Evolutionary conservation across 2,888 invertebrate species (phyloP), one percentile per base, ranked within the genome.

Genomic region (Podabrus alpinus): DNA sequence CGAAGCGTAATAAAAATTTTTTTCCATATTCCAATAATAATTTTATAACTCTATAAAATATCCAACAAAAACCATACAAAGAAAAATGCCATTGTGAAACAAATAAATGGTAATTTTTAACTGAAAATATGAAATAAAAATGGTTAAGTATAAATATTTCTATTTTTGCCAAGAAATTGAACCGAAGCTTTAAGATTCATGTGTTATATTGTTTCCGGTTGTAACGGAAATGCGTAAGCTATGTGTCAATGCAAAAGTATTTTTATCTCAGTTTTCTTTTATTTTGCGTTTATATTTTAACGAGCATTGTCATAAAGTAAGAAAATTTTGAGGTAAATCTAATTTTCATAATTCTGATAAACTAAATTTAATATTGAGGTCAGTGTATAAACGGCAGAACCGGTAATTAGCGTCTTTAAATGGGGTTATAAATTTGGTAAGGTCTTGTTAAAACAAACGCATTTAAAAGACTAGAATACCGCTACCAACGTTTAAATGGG

Each of bases 291-390:
- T 45, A 45, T 45, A 45, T 9, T 45, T n/a, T n/a, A 45, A 7
- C n/a, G n/a, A n/a, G 45, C 9, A n/a, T 45, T 45, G 9, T 45
- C 7, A 4, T 64, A 19, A 64, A 19, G 19, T 16, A n/a, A 61
- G 17, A 19, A 64, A 64, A 64, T 64, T 60, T 64, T n/a, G 62
- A 64, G 19, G 11, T 64, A 16, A 64, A 17, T 64, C n/a, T 21
- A 64, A 19, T 64, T 64, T 64, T 15, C 19, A 21, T 17, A 21
- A 13, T 19, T 73, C 21, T 73, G 62, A 69, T 66, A 69, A 69
- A 66, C 16, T 69, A 66, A 67, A 69, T 66, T 73, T 73, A 73
- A 73, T 73, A 69, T 73, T 73, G 69, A 69, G 73, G 73, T 73
- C 69, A 73, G 69, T 73, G 73, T 73, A 66, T 73, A 73, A 73